Conservation (phyloP, 1,140 invertebrate genomes). For the Macrosteles quadrilineatus region DNA sequence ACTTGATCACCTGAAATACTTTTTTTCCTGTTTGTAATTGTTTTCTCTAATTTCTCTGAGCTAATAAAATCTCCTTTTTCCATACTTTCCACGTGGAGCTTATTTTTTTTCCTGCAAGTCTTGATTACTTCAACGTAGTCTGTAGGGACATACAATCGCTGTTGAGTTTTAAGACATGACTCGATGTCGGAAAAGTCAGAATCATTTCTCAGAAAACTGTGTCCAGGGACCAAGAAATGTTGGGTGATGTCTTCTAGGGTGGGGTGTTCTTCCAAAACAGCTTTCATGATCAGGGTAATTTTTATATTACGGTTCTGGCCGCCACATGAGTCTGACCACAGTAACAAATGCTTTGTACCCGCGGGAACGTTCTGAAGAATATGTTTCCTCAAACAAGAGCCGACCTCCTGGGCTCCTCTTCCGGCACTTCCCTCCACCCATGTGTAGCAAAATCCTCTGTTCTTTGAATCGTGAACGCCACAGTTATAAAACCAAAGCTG, state of each 20-base stretch:
- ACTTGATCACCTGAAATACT: constrained; percentile 10
- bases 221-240: constrained; percentile 46
- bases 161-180: constrained; percentile 43
- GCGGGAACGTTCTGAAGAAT: constrained; percentile 38
- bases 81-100: constrained; percentile 16
- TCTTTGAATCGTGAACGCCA: constrained; percentile 40
- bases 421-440: constrained; percentile 47
- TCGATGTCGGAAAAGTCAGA: constrained; percentile 47
- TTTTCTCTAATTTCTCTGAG: constrained; percentile 8
- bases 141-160: constrained; percentile 43
- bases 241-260: constrained; percentile 42
- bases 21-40: constrained; percentile 22
- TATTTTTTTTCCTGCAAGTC: constrained; percentile 33
- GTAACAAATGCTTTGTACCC: constrained; percentile 42
- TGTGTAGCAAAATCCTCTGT: constrained; percentile 42
- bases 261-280: constrained; percentile 38
- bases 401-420: constrained; percentile 47
- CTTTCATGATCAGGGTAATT: constrained; percentile 43
- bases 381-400: constrained; percentile 46
- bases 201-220: constrained; percentile 49
- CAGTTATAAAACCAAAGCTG: constrained; percentile 43
- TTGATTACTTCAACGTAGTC: constrained; percentile 46
- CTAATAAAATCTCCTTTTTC: constrained; percentile 15
- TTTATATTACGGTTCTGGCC: constrained; percentile 44
- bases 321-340: constrained; percentile 49